These are phyloP conservation scores for Reticulitermes lucifugus DNA, from an alignment of 2,888 invertebrate species.

Conservation along the genomic window DNA sequence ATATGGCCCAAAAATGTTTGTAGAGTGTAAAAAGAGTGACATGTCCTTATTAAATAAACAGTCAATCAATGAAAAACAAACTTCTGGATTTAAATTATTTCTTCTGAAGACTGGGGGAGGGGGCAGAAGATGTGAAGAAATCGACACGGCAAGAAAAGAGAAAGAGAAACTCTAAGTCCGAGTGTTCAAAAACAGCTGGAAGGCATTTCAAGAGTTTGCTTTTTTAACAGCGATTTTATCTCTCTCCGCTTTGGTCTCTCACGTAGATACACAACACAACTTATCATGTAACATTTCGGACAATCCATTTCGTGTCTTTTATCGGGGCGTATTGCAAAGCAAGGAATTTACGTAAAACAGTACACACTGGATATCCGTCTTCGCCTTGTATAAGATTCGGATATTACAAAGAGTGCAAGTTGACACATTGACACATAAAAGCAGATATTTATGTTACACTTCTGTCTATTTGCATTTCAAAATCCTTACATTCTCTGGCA, in stretches of 20 bases:
- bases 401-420: too few species aligned
- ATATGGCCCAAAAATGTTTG: not conserved
- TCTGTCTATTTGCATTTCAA: too few species aligned
- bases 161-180: not conserved
- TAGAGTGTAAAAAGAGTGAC: conserved; percentile 17
- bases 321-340: not conserved
- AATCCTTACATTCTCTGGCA: too few species aligned
- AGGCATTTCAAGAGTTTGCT: not conserved
- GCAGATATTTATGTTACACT: too few species aligned
- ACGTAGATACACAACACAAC: not conserved
- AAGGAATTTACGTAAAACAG: too few species aligned
- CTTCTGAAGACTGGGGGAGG: too few species aligned
- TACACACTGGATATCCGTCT: too few species aligned
- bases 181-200: not conserved
- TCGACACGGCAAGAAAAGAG: not conserved
- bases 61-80: conserved; percentile 43
- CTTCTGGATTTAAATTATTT: conserved; percentile 15
- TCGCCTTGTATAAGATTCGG: too few species aligned
- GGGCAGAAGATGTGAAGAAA: not conserved
- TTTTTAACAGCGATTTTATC: conserved; percentile 9
- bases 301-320: not conserved
- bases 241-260: not conserved
- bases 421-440: too few species aligned
- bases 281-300: not conserved
- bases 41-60: conserved; percentile 41